A percentile compares a stretch with the other conserved stretches of the same genome.
Conservation (phyloP, 2,797 vertebrate genomes). For the Channa striata region DNA sequence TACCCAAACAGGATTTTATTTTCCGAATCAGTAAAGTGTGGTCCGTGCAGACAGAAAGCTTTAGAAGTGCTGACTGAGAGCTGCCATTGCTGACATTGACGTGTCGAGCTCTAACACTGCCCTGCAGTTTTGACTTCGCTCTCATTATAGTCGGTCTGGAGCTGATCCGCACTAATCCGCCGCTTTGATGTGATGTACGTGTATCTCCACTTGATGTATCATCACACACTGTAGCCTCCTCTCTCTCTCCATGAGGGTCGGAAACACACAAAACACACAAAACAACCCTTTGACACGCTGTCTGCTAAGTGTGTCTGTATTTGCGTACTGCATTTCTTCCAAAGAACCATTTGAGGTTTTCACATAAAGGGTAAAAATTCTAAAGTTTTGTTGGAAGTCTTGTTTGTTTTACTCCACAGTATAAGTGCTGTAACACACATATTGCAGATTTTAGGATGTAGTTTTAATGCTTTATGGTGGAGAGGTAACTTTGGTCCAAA, state of each 20-base stretch:
- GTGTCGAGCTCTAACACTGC: slow-evolving; percentile 34
- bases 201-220: slow-evolving; percentile 41
- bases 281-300: slow-evolving; percentile 26
- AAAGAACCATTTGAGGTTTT: neutral
- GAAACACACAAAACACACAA: slow-evolving; percentile 42
- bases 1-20: neutral
- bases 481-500: too few relatives aligned
- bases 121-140: slow-evolving; percentile 55
- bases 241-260: slow-evolving; percentile 38
- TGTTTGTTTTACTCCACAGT: neutral
- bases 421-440: neutral
- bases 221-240: slow-evolving; percentile 36
- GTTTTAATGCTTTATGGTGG: neutral
- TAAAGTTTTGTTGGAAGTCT: too few relatives aligned
- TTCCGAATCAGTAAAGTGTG: slow-evolving; percentile 26
- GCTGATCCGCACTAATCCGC: slow-evolving; percentile 69
- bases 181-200: slow-evolving; percentile 62
- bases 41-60: slow-evolving; percentile 24
- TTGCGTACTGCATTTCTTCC: neutral
- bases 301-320: slow-evolving; percentile 19
- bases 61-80: slow-evolving; percentile 60
- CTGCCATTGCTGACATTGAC: slow-evolving; percentile 27
- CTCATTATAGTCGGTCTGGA: slow-evolving; percentile 65
- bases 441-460: slow-evolving; percentile 6
- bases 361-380: neutral